These are phyloP conservation scores for Gallinago nigripennis DNA, from an alignment of 2,797 vertebrate species.

Conservation along the genomic window DNA sequence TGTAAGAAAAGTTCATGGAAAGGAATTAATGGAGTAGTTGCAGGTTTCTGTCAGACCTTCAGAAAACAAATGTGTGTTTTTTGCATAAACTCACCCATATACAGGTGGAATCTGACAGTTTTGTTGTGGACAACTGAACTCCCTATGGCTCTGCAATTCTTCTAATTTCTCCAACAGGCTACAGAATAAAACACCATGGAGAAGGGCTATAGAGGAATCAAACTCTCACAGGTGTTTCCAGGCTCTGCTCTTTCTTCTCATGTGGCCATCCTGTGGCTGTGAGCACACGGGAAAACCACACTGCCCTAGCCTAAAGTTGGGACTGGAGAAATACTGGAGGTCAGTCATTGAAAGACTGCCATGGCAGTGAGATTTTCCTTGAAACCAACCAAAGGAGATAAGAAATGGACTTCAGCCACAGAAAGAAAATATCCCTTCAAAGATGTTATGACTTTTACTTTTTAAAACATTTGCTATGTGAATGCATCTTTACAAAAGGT, in stretches of 20 bases:
- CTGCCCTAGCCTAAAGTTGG: neutral
- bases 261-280: fast-evolving
- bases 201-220: neutral
- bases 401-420: neutral
- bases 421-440: neutral
- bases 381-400: neutral
- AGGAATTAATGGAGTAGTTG: neutral
- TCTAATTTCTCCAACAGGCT: neutral
- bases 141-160: neutral
- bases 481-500: neutral
- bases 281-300: fast-evolving
- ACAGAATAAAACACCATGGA: neutral
- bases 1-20: neutral
- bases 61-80: neutral
- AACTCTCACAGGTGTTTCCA: neutral
- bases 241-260: neutral
- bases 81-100: neutral
- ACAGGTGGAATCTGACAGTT: neutral
- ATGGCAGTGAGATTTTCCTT: neutral
- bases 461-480: neutral
- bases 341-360: fast-evolving
- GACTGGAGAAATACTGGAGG: neutral
- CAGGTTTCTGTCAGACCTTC: neutral
- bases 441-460: neutral
- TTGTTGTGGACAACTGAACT: neutral